Percentiles rank a stretch among this genome's conserved stretches.
Evolutionary conservation across 2,113 vertebrate species (phyloP).

Genomic region (Onychorhynchus coronatus): DNA sequence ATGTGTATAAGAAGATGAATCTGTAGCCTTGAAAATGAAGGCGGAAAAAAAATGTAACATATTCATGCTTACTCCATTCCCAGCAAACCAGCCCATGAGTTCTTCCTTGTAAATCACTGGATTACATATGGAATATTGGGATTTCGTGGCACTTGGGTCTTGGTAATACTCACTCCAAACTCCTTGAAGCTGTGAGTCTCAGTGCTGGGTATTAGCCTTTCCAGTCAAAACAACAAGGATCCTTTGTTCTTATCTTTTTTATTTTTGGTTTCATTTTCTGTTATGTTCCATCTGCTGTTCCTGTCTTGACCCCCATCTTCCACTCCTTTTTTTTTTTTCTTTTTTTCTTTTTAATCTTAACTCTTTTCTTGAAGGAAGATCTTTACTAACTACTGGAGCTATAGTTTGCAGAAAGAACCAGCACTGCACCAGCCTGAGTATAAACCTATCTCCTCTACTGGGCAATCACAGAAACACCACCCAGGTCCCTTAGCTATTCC

Average conservation of each 20-base stretch:
- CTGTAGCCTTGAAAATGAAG: background rate
- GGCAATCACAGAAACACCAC: background rate
- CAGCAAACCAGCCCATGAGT: background rate
- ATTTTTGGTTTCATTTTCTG: background rate
- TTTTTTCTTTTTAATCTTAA: accelerated
- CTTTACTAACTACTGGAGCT: background rate
- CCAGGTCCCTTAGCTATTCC: background rate
- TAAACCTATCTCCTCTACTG: background rate
- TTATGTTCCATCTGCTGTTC: too few relatives aligned
- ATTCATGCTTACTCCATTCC: background rate
- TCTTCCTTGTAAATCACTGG: background rate
- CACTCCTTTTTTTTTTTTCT: background rate
- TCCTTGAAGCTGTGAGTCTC: background rate
- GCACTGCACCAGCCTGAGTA: background rate
- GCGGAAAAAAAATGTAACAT: background rate
- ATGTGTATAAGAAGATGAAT: background rate
- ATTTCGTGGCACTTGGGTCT: background rate
- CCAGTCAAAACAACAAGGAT: background rate
- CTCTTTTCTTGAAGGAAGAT: background rate
- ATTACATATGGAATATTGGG: background rate
- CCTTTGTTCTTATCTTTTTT: too few relatives aligned
- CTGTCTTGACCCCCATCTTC: background rate
- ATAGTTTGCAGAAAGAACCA: background rate
- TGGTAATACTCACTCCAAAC: background rate
- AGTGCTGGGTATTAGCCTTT: background rate